phyloP scores from a whole-genome alignment of 2,113 vertebrate genomes.

The Protobothrops mucrosquamatus region DNA sequence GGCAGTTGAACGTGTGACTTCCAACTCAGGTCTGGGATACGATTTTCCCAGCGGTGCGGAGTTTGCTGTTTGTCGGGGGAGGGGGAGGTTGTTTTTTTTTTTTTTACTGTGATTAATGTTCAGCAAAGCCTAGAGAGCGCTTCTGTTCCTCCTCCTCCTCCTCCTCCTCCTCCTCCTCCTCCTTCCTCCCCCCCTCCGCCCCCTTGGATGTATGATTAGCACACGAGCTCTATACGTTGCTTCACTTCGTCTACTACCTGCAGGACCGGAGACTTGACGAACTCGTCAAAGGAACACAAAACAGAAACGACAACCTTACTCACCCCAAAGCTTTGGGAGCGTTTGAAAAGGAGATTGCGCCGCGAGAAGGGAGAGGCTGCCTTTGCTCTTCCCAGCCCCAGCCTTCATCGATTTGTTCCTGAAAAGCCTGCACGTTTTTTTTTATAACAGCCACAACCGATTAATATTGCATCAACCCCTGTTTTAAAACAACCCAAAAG shows the following conservation, averaged over 20 bases:
- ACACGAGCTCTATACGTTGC: background rate
- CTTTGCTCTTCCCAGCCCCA: slow-evolving; percentile 38
- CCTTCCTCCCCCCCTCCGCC: background rate
- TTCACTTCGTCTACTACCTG: background rate
- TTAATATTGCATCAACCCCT: slow-evolving; percentile 89
- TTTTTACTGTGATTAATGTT: slow-evolving; percentile 16
- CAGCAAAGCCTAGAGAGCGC: background rate
- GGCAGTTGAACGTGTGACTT: background rate
- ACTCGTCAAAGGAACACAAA: background rate
- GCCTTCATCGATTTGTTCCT: slow-evolving; percentile 76
- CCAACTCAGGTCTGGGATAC: background rate
- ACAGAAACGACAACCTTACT: slow-evolving; percentile 40
- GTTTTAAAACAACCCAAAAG: slow-evolving; percentile 50
- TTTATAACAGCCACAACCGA: slow-evolving; percentile 81
- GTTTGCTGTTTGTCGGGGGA: background rate
- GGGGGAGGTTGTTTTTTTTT: no score
- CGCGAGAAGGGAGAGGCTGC: slow-evolving; percentile 44
- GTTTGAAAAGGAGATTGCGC: slow-evolving; percentile 36
- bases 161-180: no score
- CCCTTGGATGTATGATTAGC: background rate
- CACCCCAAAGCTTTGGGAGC: slow-evolving; percentile 54
- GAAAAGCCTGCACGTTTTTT: slow-evolving; percentile 77
- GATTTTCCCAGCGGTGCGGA: background rate
- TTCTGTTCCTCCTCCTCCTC: background rate
- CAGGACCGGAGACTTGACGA: background rate